Percentiles rank a stretch among this genome's conserved stretches.
phyloP scores from a whole-genome alignment of 2,113 vertebrate genomes.

The Mobula birostris region DNA sequence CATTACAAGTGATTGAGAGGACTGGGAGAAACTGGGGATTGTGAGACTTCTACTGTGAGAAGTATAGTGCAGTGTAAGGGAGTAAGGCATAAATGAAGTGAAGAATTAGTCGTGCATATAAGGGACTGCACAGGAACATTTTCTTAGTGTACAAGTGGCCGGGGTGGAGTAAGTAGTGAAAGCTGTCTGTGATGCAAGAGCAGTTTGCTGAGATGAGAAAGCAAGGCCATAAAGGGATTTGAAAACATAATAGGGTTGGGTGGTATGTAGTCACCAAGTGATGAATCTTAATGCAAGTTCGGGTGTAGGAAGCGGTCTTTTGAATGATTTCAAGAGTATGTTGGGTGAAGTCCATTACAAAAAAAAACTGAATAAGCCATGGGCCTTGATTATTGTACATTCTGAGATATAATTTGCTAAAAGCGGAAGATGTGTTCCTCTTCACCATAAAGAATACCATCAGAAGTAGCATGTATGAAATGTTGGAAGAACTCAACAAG shows the following conservation, averaged over 20 bases:
- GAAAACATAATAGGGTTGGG: too few species aligned
- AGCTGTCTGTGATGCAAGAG: too few species aligned
- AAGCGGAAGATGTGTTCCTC: background rate
- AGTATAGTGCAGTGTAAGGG: background rate
- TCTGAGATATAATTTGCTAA: too few species aligned
- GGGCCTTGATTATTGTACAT: too few species aligned
- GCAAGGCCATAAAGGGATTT: too few species aligned
- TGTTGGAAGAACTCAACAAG: too few species aligned
- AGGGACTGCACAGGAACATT: too few species aligned
- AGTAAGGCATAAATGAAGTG: background rate
- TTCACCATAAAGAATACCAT: background rate
- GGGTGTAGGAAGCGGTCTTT: background rate
- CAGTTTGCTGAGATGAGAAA: too few species aligned
- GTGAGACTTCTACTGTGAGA: background rate
- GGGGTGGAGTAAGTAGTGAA: too few species aligned
- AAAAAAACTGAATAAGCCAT: too few species aligned
- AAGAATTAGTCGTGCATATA: background rate
- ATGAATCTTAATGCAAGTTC: background rate
- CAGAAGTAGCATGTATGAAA: background rate
- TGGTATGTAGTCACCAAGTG: background rate
- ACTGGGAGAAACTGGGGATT: background rate
- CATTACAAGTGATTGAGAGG: background rate
- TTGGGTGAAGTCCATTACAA: too few species aligned
- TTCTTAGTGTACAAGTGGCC: too few species aligned
- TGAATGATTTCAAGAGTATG: background rate